These are phyloP conservation scores for Hypsibius dujardini DNA, from an alignment of 1,140 invertebrate genomes.

Conservation along the genomic window DNA sequence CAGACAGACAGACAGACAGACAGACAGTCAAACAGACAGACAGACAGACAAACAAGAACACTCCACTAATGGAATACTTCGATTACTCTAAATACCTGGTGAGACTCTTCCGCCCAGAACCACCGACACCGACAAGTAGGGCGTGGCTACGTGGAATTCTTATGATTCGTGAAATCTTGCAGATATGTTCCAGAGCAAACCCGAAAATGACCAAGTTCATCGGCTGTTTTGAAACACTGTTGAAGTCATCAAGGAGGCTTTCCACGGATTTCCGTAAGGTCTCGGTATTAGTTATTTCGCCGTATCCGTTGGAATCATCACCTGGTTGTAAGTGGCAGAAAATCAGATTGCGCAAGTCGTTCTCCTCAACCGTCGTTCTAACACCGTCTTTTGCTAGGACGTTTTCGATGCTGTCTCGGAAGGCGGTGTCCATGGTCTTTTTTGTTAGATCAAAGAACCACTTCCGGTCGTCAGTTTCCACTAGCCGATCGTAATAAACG, in stretches of 20 bases:
- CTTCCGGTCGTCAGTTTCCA: conserved; percentile 56
- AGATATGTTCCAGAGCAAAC: conserved; percentile 84
- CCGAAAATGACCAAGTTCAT: conserved; percentile 86
- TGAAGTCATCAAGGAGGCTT: conserved; percentile 72
- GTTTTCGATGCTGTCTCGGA: conserved; percentile 6
- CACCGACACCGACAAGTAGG: conserved; percentile 68
- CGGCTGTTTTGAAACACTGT: conserved; percentile 88
- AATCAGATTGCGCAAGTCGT: conserved; percentile 63
- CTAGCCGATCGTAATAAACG: conserved; percentile 78
- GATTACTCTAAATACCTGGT: no score
- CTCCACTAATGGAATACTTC: no score
- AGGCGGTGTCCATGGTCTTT: background rate
- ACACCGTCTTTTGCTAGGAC: background rate
- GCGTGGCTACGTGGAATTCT: conserved; percentile 73
- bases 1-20: no score
- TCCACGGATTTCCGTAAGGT: conserved; percentile 66
- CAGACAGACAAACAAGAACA: no score
- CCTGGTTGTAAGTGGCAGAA: conserved; percentile 69
- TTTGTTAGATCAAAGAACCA: conserved; percentile 50
- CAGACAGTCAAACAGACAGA: no score
- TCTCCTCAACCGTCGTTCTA: conserved; percentile 38
- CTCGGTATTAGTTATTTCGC: conserved; percentile 67
- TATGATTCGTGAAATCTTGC: conserved; percentile 69
- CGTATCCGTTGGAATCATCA: conserved; percentile 70
- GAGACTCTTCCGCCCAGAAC: conserved; percentile 74